These are phyloP conservation scores for Clostera curtula DNA, from an alignment of 2,888 invertebrate species.

Conservation along the genomic window DNA sequence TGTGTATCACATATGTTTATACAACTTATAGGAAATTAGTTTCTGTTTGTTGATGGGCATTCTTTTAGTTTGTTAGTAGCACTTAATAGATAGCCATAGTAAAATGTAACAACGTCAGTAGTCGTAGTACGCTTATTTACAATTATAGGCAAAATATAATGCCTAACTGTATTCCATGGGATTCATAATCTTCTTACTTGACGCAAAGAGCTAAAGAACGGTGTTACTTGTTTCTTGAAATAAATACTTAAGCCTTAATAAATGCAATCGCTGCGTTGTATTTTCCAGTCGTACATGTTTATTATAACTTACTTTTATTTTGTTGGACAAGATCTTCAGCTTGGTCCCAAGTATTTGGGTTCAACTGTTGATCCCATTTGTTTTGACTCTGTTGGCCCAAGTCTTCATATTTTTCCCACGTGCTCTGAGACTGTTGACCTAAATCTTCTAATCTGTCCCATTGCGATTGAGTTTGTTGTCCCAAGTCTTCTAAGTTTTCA, in stretches of 20 bases:
- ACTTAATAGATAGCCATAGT: too few species aligned
- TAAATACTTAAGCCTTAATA: not conserved
- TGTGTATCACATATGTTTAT: not conserved
- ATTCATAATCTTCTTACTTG: too few species aligned
- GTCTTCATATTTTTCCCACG: constrained; percentile 23
- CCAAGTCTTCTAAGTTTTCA: constrained; percentile 15
- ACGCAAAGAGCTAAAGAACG: too few species aligned
- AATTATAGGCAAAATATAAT: too few species aligned
- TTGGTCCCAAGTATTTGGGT: constrained; percentile 27
- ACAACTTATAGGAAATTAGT: too few species aligned
- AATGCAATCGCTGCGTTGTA: not conserved
- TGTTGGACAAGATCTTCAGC: constrained; percentile 30
- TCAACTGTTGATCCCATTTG: constrained; percentile 24
- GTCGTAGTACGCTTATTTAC: too few species aligned
- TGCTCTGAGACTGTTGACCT: constrained; percentile 32
- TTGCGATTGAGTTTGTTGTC: constrained; percentile 21
- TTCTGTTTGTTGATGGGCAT: too few species aligned
- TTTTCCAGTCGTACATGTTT: constrained; percentile 11
- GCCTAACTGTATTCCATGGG: too few species aligned
- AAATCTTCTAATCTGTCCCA: constrained; percentile 29
- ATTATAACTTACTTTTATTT: constrained; percentile 23
- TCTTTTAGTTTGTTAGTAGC: too few species aligned
- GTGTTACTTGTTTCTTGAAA: not conserved
- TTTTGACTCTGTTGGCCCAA: constrained; percentile 28
- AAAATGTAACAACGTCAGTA: too few species aligned